phyloP scores from a whole-genome alignment of 2,888 invertebrate species.

The Drosophila sordidula region DNA sequence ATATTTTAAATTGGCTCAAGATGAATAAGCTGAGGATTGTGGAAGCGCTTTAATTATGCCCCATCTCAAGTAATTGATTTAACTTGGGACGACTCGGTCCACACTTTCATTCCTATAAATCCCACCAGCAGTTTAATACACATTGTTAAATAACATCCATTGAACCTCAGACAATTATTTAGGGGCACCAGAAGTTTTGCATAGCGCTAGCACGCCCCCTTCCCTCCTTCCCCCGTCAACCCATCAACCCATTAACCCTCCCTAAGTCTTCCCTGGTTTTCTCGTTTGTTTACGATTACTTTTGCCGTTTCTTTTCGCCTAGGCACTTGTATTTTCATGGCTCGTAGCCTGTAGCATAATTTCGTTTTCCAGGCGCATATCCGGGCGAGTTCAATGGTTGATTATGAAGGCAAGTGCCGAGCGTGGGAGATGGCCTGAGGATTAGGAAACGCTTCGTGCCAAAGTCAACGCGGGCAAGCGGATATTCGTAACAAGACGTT shows the following conservation, averaged over 20 bases:
- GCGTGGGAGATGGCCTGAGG: constrained; percentile 28
- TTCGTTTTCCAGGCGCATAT: constrained; percentile 69
- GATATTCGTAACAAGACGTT: constrained; percentile 56
- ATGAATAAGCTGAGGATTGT: too few species aligned
- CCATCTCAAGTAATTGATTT: not conserved
- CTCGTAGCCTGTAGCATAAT: constrained; percentile 54
- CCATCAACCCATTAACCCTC: too few species aligned
- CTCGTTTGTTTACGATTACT: constrained; percentile 48
- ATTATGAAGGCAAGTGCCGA: not conserved
- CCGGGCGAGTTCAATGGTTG: constrained; percentile 49
- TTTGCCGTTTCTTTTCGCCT: constrained; percentile 51
- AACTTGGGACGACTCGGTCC: not conserved
- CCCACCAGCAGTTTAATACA: not conserved
- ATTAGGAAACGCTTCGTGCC: constrained; percentile 56
- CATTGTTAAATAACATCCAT: constrained; percentile 5
- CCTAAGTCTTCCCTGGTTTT: too few species aligned
- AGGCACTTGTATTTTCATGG: constrained; percentile 52
- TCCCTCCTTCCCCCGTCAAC: too few species aligned
- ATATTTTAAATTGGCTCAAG: too few species aligned
- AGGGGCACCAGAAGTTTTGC: constrained; percentile 1
- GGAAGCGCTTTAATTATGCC: not conserved
- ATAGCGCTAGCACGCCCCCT: not conserved
- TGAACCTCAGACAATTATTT: constrained; percentile 24
- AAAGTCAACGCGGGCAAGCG: constrained; percentile 65
- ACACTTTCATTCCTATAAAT: constrained; percentile 3